Conservation (phyloP, 1,140 invertebrate species). For the Calliopsis andreniformis region DNA sequence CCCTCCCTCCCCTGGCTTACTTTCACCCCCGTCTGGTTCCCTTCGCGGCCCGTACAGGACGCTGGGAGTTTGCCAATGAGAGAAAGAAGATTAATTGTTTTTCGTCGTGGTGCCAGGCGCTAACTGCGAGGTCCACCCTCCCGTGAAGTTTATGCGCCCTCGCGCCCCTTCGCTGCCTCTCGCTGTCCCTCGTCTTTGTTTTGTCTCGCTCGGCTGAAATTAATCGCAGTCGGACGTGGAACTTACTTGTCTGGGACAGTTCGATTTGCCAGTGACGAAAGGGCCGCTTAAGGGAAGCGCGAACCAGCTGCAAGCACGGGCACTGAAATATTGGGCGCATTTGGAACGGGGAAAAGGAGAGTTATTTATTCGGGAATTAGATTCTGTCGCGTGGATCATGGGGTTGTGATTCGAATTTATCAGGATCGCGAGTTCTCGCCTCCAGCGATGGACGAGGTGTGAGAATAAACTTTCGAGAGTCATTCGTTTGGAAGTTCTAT, state of each 20-base stretch:
- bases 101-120: neutral
- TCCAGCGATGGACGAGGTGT: too few relatives aligned
- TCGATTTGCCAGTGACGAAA: slow-evolving; percentile 23
- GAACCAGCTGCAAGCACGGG: too few relatives aligned
- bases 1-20: neutral
- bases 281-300: slow-evolving; percentile 5
- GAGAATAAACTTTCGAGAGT: too few relatives aligned
- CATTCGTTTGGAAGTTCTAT: too few relatives aligned
- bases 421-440: too few relatives aligned
- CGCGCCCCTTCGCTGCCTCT: neutral
- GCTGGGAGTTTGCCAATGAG: slow-evolving; percentile 29
- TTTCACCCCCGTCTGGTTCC: neutral
- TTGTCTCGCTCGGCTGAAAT: slow-evolving; percentile 5
- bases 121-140: slow-evolving; percentile 7
- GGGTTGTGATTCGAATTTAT: too few relatives aligned
- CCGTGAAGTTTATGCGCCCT: neutral
- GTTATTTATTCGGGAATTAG: neutral
- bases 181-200: neutral
- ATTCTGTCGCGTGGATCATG: too few relatives aligned
- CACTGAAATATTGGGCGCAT: slow-evolving; percentile 16
- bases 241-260: slow-evolving; percentile 36
- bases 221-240: slow-evolving; percentile 23
- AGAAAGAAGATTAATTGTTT: slow-evolving; percentile 45
- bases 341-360: neutral
- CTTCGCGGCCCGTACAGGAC: neutral